Base-by-base conservation (phyloP, 2,113 vertebrate genomes). In the Grus americana region DNA sequence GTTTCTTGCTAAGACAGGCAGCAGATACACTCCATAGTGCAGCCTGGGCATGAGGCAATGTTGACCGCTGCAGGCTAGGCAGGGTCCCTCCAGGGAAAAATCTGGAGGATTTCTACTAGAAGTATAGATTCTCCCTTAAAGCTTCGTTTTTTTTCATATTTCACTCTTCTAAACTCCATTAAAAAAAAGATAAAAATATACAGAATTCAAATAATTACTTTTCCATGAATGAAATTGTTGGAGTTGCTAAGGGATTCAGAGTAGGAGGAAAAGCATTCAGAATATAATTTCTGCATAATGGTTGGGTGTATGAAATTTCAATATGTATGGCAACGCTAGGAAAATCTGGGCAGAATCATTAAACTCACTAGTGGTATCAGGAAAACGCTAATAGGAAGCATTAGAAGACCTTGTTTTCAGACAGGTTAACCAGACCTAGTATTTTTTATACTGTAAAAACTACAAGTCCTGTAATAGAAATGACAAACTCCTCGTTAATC, bases 171-270 rank as follows among this genome's bases (percentile, higher is more conserved):
- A 46, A 91, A 66, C 15, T 44, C 54, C 57, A 66, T 66, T 67
- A 93, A 49, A 57, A 61, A 42, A 90, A 95, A 82, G 58, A 49
- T 82, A 89, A 92, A 96, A 96, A 70, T 85, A 79, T 10, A 65
- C 15, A 78, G 57, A 70, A 90, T 87, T 93, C 58, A 87, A 96
- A 89, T 54, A 87, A 89, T 65, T 88, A 62, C 22, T 66, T 78
- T 74, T 90, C 40, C 36, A 46, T 89, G 66, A 96, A 96, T 94
- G 76, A 91, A 89, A 71, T 6, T 57, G 46, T 38, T 72, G 57
- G 92, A 79, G 76, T 68, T 95, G 80, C 84, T 81, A 90, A 50
- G 80, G 24, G 57, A 87, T 79, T 88, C 10, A 5, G 66, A 82
- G 86, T 72, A 81, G 57, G 91, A 92, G 73, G 83, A 89, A 94